phyloP scores from a whole-genome alignment of 2,797 vertebrate genomes.

The Scleropages formosus region DNA sequence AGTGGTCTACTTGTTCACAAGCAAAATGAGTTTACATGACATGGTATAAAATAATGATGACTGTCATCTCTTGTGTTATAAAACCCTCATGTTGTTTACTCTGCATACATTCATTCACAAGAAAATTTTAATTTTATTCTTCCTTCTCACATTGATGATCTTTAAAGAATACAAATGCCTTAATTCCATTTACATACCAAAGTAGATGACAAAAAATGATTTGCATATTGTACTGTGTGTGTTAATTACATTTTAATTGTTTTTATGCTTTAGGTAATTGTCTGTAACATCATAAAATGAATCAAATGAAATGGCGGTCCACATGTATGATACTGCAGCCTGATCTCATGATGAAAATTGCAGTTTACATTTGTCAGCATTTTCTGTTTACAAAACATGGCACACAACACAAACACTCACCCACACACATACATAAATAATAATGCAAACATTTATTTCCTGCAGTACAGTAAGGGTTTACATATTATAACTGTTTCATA shows the following conservation, averaged over 20 bases:
- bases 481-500: too few relatives aligned
- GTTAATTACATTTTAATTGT: slow-evolving; percentile 15
- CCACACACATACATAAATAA: too few relatives aligned
- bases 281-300: background rate
- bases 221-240: slow-evolving; percentile 29
- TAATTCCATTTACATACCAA: slow-evolving; percentile 73
- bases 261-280: slow-evolving; percentile 31
- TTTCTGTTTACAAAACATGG: background rate
- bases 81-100: slow-evolving; percentile 46
- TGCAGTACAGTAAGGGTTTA: too few relatives aligned
- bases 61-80: slow-evolving; percentile 20
- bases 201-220: slow-evolving; percentile 56
- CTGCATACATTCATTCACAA: slow-evolving; percentile 29
- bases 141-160: slow-evolving; percentile 49
- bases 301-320: background rate
- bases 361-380: background rate
- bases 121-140: slow-evolving; percentile 19
- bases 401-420: too few relatives aligned
- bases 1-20: slow-evolving; percentile 59
- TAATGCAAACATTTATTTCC: background rate
- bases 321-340: background rate
- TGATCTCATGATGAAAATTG: background rate
- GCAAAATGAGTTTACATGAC: slow-evolving; percentile 48
- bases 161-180: slow-evolving; percentile 67
- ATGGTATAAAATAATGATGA: slow-evolving; percentile 33